Conservation (phyloP, 2,113 vertebrate genomes). For the Pogona vitticeps region DNA sequence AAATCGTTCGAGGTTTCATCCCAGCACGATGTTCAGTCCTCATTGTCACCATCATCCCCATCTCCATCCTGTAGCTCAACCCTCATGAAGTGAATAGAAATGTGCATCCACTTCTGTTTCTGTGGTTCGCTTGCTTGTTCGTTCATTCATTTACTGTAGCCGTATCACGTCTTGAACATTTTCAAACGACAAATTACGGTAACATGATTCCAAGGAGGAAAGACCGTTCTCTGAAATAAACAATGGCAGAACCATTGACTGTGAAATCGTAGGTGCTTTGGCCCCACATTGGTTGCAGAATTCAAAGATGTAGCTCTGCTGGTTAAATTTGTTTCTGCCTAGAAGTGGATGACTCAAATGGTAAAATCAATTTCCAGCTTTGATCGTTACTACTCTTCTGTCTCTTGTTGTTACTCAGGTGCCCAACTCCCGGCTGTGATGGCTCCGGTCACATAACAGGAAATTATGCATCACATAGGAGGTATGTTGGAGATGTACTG, state of each 20-base stretch:
- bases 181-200: not conserved
- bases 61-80: not conserved
- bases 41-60: not conserved
- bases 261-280: not conserved
- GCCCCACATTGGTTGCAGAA: not conserved
- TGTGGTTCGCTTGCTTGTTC: not conserved
- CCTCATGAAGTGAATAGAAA: not conserved
- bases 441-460: constrained; percentile 87
- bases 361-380: rapidly evolving
- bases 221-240: too few relatives aligned
- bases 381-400: constrained; percentile 13
- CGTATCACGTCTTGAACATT: not conserved
- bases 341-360: not conserved
- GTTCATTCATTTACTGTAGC: not conserved
- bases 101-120: not conserved
- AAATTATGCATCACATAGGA: constrained; percentile 85
- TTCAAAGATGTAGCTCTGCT: constrained; percentile 5
- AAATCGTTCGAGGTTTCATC: not conserved
- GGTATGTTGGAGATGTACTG: constrained; percentile 66
- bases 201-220: not conserved
- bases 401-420: constrained; percentile 70
- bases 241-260: not conserved
- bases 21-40: not conserved
- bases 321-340: not conserved
- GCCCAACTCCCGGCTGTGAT: constrained; percentile 86